These are phyloP conservation scores for Gymnobelideus leadbeateri DNA, from an alignment of 2,113 vertebrate genomes.

Conservation along the genomic window DNA sequence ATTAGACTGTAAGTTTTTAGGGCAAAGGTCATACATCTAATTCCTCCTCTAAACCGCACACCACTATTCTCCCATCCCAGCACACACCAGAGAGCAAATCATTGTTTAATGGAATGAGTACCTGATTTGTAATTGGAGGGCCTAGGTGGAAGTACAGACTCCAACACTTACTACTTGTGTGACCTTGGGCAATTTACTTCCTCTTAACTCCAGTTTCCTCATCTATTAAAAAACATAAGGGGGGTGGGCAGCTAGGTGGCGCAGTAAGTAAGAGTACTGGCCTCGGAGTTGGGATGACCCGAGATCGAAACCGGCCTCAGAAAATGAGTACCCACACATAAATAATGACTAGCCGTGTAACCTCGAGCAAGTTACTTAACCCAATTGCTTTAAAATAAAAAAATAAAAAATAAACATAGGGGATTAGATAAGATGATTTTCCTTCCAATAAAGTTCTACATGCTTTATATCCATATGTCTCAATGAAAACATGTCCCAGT, in stretches of 20 bases:
- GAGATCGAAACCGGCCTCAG: too few species aligned
- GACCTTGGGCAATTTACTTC: neutral
- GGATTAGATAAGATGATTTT: neutral
- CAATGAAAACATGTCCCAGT: neutral
- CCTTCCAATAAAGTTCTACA: neutral
- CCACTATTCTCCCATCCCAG: neutral
- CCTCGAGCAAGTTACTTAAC: too few species aligned
- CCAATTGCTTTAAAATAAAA: too few species aligned
- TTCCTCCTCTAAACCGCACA: neutral
- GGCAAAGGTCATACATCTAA: neutral
- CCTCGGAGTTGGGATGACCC: too few species aligned
- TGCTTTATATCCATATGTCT: neutral
- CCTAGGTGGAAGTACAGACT: neutral
- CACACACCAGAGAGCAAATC: neutral
- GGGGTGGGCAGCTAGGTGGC: too few species aligned
- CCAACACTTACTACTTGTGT: neutral
- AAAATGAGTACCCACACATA: too few species aligned
- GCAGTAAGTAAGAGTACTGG: too few species aligned
- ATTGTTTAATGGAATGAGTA: neutral
- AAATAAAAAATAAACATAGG: too few species aligned
- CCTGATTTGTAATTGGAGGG: neutral
- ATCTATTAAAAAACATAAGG: neutral
- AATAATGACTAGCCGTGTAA: too few species aligned
- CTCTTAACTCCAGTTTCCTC: neutral
- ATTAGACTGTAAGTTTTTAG: neutral